Conservation (phyloP, 2,797 vertebrate species). For the Characodon lateralis region DNA sequence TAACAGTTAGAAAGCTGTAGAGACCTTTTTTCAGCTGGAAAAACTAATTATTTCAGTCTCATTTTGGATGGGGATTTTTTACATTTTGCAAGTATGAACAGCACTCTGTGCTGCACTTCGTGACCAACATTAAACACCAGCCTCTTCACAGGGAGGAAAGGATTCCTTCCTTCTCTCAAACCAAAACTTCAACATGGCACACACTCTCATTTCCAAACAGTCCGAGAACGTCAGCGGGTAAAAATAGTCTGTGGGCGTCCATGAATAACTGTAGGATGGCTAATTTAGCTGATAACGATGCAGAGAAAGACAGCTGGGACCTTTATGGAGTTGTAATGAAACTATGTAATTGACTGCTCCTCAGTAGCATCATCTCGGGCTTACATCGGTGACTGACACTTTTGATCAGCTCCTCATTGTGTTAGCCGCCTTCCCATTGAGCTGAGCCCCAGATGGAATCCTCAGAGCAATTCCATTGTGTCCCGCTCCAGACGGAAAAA, state of each 20-base stretch:
- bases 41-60: not conserved
- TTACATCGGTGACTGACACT: constrained; percentile 70
- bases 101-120: constrained; percentile 15
- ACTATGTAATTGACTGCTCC: constrained; percentile 75
- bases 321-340: constrained; percentile 75
- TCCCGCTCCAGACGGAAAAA: constrained; percentile 45
- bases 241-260: constrained; percentile 58
- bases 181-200: constrained; percentile 21
- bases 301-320: constrained; percentile 78
- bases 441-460: constrained; percentile 75
- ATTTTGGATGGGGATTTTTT: not conserved
- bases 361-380: constrained; percentile 53
- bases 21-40: not conserved
- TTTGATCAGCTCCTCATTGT: constrained; percentile 76
- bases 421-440: constrained; percentile 50
- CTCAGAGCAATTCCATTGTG: constrained; percentile 69
- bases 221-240: constrained; percentile 30
- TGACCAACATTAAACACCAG: constrained; percentile 7
- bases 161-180: constrained; percentile 4
- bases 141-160: constrained; percentile 5
- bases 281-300: constrained; percentile 80
- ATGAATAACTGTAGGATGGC: constrained; percentile 54
- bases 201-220: constrained; percentile 53
- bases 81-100: not conserved
- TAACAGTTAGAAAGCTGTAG: not conserved